A percentile compares a stretch with the other conserved stretches of the same genome.
Evolutionary conservation across 2,888 invertebrate species (phyloP).

Genomic region (Epinotia ramella): DNA sequence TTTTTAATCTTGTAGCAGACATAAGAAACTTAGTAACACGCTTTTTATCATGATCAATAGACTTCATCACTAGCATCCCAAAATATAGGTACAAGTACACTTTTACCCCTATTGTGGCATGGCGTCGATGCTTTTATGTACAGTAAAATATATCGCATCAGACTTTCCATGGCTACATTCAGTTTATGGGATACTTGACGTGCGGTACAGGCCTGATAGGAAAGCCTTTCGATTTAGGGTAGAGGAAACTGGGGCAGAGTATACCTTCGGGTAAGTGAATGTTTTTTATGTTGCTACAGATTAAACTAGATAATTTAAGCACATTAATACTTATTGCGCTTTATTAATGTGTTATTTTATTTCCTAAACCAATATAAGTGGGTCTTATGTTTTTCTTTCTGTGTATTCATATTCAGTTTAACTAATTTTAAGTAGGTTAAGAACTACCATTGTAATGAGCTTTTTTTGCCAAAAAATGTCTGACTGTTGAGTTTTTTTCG

Average conservation of each 20-base stretch:
- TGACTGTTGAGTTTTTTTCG: too few species aligned
- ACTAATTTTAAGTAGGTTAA: too few species aligned
- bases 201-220: constrained; percentile 7
- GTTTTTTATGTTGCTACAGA: neutral
- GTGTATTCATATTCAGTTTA: too few species aligned
- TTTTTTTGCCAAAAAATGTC: too few species aligned
- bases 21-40: too few species aligned
- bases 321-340: too few species aligned
- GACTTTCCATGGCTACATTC: constrained; percentile 7
- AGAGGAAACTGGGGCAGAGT: neutral
- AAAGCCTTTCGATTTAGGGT: neutral
- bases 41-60: too few species aligned
- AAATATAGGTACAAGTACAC: neutral
- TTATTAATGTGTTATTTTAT: too few species aligned
- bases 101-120: neutral
- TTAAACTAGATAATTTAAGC: neutral
- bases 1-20: too few species aligned
- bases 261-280: neutral
- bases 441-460: too few species aligned
- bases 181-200: constrained; percentile 10
- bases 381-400: too few species aligned
- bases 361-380: too few species aligned
- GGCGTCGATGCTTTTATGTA: constrained; percentile 2
- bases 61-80: constrained; percentile 6
- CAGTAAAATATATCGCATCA: constrained; percentile 5